Conservation (phyloP, 2,888 invertebrate genomes). For the Pherbina coryleti region DNA sequence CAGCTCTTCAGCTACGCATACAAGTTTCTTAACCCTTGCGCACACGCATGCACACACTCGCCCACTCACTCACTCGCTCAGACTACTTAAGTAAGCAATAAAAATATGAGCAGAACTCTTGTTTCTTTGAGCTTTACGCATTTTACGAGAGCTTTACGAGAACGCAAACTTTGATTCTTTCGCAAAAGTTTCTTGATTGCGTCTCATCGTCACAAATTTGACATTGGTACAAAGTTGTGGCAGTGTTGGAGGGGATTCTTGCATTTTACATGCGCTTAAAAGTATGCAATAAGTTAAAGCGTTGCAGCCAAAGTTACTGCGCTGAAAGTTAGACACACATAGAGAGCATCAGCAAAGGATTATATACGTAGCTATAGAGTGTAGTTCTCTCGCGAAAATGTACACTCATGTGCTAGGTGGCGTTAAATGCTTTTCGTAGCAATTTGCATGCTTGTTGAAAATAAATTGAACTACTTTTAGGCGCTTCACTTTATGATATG, state of each 20-base stretch:
- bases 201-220: background rate
- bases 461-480: too few species aligned
- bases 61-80: conserved; percentile 52
- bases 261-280: conserved; percentile 13
- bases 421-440: background rate
- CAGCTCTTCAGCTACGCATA: background rate
- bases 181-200: background rate
- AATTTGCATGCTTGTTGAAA: background rate
- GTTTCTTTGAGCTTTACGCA: conserved; percentile 7
- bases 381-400: background rate
- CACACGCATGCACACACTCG: conserved; percentile 22
- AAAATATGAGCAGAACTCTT: conserved; percentile 7
- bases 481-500: background rate
- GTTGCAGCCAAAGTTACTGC: background rate
- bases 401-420: background rate
- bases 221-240: background rate
- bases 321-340: background rate
- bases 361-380: background rate
- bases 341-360: background rate
- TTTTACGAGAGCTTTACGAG: background rate
- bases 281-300: conserved; percentile 22
- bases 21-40: background rate
- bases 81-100: conserved; percentile 58
- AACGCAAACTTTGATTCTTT: conserved; percentile 4
- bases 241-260: background rate